phyloP scores from a whole-genome alignment of 1,140 invertebrate species.

The Drosophila nebulosa region DNA sequence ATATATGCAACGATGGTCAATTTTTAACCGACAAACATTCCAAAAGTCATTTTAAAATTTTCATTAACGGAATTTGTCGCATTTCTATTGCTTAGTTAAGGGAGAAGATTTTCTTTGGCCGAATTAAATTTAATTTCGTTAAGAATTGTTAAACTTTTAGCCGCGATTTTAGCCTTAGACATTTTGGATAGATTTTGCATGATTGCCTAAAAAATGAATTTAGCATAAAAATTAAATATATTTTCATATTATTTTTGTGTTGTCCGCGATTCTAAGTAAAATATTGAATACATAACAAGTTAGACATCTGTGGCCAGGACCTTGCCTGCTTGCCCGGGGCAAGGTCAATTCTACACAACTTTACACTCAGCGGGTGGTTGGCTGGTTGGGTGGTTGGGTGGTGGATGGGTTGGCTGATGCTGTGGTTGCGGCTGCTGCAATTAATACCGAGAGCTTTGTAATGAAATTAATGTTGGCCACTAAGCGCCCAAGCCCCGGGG shows the following conservation, averaged over 20 bases:
- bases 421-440: slow-evolving; percentile 47
- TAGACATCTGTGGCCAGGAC: not conserved
- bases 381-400: not conserved
- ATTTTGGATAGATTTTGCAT: too few relatives aligned
- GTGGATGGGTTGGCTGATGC: not conserved
- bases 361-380: not conserved
- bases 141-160: too few relatives aligned
- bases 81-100: too few relatives aligned
- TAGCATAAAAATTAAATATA: not conserved
- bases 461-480: slow-evolving; percentile 53
- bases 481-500: slow-evolving; percentile 39
- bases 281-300: not conserved
- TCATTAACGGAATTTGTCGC: too few relatives aligned
- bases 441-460: slow-evolving; percentile 62
- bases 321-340: not conserved
- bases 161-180: too few relatives aligned
- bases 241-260: not conserved
- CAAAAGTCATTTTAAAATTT: too few relatives aligned
- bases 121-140: too few relatives aligned
- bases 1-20: too few relatives aligned
- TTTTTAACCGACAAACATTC: too few relatives aligned
- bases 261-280: not conserved
- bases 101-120: too few relatives aligned
- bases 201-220: too few relatives aligned
- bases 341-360: not conserved